Evolutionary conservation across 2,888 invertebrate species (phyloP).

Genomic region (Rhodophaea formosa): DNA sequence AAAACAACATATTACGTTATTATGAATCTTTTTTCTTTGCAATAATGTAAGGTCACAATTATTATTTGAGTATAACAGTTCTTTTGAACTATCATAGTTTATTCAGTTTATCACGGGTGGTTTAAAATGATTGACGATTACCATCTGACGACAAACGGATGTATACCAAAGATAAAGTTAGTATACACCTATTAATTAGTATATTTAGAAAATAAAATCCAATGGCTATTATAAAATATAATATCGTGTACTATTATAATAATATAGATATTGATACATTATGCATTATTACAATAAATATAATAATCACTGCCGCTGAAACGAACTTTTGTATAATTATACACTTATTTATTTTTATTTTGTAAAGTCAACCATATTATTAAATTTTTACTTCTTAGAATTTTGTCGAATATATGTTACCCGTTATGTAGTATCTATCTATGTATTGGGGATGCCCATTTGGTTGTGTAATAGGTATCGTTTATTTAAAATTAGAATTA

Average conservation of each 20-base stretch:
- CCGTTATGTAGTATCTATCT: background rate
- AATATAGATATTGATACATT: constrained; percentile 27
- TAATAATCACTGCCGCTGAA: constrained; percentile 51
- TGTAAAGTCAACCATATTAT: constrained; percentile 29
- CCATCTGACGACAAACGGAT: constrained; percentile 29
- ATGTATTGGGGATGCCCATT: constrained; percentile 29
- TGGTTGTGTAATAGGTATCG: constrained; percentile 62
- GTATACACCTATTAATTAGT: constrained; percentile 29
- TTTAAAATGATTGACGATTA: constrained; percentile 16
- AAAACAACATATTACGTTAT: too few species aligned
- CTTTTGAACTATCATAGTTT: background rate
- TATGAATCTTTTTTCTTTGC: background rate
- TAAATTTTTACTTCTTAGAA: constrained; percentile 8
- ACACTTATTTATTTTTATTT: constrained; percentile 28
- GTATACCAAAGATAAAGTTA: constrained; percentile 66
- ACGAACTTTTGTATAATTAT: constrained; percentile 36
- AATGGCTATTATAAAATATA: constrained; percentile 11
- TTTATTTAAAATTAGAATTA: constrained; percentile 58
- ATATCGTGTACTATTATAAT: constrained; percentile 9
- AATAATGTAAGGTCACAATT: background rate
- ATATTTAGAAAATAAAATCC: constrained; percentile 4
- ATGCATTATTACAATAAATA: constrained; percentile 30
- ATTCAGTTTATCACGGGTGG: background rate
- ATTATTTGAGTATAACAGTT: background rate
- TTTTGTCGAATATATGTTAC: background rate